Percentiles rank a stretch among this genome's conserved stretches.
Conservation (phyloP, 2,888 invertebrate genomes). For the Agrotis exclamationis region DNA sequence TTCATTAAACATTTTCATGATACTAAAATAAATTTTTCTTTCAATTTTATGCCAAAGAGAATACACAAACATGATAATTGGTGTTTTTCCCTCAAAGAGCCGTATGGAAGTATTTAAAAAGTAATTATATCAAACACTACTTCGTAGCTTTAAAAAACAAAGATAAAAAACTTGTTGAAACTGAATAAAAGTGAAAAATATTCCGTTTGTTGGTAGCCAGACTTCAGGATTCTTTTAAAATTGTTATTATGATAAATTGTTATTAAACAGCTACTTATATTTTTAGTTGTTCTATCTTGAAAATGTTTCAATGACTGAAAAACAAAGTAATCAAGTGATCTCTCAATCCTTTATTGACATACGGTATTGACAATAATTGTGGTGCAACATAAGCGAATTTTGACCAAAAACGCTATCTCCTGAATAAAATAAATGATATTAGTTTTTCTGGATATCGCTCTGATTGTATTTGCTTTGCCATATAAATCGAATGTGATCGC, state of each 20-base stretch:
- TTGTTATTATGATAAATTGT: too few species aligned
- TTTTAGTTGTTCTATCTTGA: background rate
- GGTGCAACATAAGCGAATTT: background rate
- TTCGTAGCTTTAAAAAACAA: constrained; percentile 16
- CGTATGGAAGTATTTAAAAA: constrained; percentile 30
- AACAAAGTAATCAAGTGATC: background rate
- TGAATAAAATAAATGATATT: too few species aligned
- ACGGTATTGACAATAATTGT: too few species aligned
- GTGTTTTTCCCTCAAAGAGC: constrained; percentile 18
- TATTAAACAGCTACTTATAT: background rate
- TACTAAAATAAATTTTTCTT: constrained; percentile 9
- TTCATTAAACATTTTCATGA: constrained; percentile 12
- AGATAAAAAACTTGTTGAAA: constrained; percentile 27
- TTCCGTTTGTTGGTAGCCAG: background rate
- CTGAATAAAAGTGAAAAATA: background rate
- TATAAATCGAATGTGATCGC: too few species aligned
- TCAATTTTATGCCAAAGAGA: constrained; percentile 30
- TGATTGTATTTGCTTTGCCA: too few species aligned
- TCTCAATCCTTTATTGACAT: background rate
- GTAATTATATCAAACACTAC: constrained; percentile 21
- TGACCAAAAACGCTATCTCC: too few species aligned
- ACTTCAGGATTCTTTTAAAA: background rate
- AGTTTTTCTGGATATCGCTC: too few species aligned
- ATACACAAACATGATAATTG: constrained; percentile 20
- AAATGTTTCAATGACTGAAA: background rate